Evolutionary conservation across 2,888 invertebrate genomes (phyloP).

Genomic region (Drosophila kambysellisi): DNA sequence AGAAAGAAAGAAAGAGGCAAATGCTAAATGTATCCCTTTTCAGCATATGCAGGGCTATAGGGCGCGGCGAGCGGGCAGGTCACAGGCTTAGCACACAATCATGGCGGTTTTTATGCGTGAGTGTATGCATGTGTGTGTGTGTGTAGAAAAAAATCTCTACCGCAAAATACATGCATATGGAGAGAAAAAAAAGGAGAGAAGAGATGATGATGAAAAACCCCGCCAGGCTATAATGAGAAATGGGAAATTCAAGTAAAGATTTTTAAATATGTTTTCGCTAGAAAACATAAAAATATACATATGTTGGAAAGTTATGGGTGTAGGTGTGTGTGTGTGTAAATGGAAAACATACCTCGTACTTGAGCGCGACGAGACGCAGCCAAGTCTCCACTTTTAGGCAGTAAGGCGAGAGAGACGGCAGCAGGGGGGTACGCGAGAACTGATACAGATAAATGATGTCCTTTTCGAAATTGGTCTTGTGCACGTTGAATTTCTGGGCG

Average conservation of each 20-base stretch:
- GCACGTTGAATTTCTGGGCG: conserved; percentile 92
- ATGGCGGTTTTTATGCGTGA: conserved; percentile 71
- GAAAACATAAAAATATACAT: conserved; percentile 1
- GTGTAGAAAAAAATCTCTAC: conserved; percentile 76
- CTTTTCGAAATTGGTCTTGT: conserved; percentile 95
- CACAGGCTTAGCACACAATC: conserved; percentile 81
- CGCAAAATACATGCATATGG: conserved; percentile 65
- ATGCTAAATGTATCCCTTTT: conserved; percentile 80
- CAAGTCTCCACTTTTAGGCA: conserved; percentile 98
- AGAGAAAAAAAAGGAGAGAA: conserved; percentile 21
- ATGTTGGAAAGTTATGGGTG: conserved; percentile 31
- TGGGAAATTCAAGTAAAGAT: conserved; percentile 33
- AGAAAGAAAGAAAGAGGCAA: conserved; percentile 64
- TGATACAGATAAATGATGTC: conserved; percentile 97
- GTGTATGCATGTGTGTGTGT: conserved; percentile 41
- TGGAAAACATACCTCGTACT: conserved; percentile 92
- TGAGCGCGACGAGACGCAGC: conserved; percentile 95
- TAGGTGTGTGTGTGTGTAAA: conserved; percentile 10
- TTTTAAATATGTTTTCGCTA: conserved; percentile 45
- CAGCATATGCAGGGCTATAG: conserved; percentile 46
- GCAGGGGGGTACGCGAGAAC: conserved; percentile 94
- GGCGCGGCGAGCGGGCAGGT: conserved; percentile 61
- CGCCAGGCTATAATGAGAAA: conserved; percentile 50
- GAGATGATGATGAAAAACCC: conserved; percentile 47
- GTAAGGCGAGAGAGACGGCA: conserved; percentile 96